Conservation (phyloP, 2,888 invertebrate species). For the Bombyx huttoni region DNA sequence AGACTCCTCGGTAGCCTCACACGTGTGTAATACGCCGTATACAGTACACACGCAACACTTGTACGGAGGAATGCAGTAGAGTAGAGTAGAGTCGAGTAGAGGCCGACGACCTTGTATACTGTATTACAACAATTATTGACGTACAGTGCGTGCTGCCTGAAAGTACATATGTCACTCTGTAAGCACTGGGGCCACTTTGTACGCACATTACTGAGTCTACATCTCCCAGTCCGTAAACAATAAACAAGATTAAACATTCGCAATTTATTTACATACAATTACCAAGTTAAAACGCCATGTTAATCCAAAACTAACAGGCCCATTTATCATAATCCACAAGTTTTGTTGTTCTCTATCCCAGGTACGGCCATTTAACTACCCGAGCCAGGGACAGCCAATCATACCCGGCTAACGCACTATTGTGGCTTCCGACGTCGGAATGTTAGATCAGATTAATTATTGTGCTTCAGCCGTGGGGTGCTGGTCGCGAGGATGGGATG, state of each 20-base stretch:
- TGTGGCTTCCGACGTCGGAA: constrained; percentile 14
- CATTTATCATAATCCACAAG: not conserved
- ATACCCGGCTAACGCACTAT: constrained; percentile 16
- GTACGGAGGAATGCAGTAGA: too few species aligned
- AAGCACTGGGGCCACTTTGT: not conserved
- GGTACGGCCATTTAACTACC: constrained; percentile 10
- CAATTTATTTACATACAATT: not conserved
- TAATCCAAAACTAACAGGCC: not conserved
- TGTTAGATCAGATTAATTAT: constrained; percentile 37
- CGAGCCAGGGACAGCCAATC: constrained; percentile 25
- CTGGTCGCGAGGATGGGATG: constrained; percentile 18
- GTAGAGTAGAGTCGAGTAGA: too few species aligned
- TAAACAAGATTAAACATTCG: not conserved
- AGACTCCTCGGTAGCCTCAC: too few species aligned
- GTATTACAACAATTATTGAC: too few species aligned
- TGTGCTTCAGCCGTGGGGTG: constrained; percentile 18
- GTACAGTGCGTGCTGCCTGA: too few species aligned
- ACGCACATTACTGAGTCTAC: not conserved
- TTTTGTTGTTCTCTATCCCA: not conserved
- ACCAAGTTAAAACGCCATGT: not conserved
- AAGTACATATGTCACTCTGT: too few species aligned
- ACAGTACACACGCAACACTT: too few species aligned
- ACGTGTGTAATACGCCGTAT: too few species aligned
- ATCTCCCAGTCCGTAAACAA: not conserved
- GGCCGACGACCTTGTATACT: too few species aligned